Conservation (phyloP, 2,888 invertebrate genomes). For the Scrobipalpa costella region DNA sequence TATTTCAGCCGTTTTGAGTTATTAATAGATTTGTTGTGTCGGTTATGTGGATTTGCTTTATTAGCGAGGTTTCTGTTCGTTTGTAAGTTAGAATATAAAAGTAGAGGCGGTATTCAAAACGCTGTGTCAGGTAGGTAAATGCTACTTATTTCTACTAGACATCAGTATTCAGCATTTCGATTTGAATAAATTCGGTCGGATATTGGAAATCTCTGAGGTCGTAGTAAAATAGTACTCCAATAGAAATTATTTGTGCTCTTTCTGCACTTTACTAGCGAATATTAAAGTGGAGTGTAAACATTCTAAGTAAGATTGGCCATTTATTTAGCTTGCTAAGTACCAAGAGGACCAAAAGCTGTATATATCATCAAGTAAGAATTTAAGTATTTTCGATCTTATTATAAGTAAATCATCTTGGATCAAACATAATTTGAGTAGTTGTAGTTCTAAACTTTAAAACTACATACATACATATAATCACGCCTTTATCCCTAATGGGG, state of each 20-base stretch:
- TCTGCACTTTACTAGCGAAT: neutral
- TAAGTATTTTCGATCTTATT: too few species aligned
- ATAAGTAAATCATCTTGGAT: too few species aligned
- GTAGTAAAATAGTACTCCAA: neutral
- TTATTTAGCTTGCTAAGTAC: neutral
- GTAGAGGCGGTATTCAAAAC: too few species aligned
- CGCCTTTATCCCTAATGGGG: too few species aligned
- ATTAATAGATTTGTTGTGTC: neutral
- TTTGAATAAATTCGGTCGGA: neutral
- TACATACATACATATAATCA: too few species aligned
- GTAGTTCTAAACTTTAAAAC: too few species aligned
- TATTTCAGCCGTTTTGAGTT: slow-evolving; percentile 7
- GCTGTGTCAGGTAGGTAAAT: too few species aligned
- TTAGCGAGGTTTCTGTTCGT: neutral
- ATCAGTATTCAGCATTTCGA: neutral
- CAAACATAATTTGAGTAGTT: too few species aligned
- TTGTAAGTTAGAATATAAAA: too few species aligned
- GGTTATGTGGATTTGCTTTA: slow-evolving; percentile 1
- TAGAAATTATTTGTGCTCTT: slow-evolving; percentile 3
- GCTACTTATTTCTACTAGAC: neutral
- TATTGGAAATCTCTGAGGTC: neutral
- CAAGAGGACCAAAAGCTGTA: neutral
- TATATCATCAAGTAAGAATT: neutral
- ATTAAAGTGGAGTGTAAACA: neutral
- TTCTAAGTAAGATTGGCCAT: slow-evolving; percentile 20